Percentiles rank a stretch among this genome's conserved stretches.
Evolutionary conservation across 2,113 vertebrate genomes (phyloP).

Genomic region (Pygoscelis adeliae): DNA sequence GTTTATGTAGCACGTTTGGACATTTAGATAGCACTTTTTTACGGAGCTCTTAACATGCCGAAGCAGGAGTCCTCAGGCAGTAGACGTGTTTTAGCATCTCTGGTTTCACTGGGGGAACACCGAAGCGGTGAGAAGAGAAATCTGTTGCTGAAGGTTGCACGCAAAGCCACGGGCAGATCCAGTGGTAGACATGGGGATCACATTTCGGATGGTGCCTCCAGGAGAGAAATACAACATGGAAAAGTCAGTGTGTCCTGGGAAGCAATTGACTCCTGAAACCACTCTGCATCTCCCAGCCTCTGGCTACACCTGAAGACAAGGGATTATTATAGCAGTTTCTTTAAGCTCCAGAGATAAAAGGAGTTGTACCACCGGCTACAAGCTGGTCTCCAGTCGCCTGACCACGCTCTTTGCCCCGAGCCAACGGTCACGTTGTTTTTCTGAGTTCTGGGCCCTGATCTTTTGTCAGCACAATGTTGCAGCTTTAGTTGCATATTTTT

Average conservation of each 20-base stretch:
- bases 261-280: not conserved
- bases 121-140: not conserved
- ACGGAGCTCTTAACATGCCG: not conserved
- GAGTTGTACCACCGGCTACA: fast-evolving
- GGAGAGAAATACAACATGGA: not conserved
- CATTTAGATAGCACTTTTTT: not conserved
- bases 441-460: not conserved
- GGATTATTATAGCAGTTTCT: not conserved
- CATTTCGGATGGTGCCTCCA: not conserved
- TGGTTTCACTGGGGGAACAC: not conserved
- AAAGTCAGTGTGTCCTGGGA: not conserved
- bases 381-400: not conserved
- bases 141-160: not conserved
- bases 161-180: not conserved
- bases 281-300: not conserved
- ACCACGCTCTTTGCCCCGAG: not conserved
- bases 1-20: not conserved
- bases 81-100: not conserved
- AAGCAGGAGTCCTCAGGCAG: not conserved
- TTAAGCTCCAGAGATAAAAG: conserved; percentile 6
- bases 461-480: not conserved
- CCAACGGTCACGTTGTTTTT: not conserved
- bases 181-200: not conserved
- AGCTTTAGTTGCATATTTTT: not conserved
- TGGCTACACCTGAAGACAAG: not conserved